phyloP scores from a whole-genome alignment of 2,888 invertebrate genomes.

The Drosophila atripex region DNA sequence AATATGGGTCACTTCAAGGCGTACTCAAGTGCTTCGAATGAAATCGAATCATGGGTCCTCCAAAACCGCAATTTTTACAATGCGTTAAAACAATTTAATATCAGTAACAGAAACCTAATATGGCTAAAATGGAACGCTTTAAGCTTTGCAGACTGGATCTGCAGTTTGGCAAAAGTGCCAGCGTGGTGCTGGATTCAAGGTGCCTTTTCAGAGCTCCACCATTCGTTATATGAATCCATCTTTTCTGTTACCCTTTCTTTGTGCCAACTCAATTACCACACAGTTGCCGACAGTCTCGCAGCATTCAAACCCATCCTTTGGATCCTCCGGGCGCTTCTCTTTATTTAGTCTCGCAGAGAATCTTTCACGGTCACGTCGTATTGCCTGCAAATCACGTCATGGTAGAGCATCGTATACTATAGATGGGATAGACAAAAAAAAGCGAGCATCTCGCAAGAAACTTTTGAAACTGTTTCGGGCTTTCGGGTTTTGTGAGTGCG shows the following conservation, averaged over 20 bases:
- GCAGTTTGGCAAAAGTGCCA: not conserved
- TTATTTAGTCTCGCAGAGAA: constrained; percentile 27
- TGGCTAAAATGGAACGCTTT: no score
- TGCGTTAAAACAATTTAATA: not conserved
- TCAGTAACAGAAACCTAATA: not conserved
- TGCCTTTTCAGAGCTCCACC: not conserved
- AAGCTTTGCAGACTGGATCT: not conserved
- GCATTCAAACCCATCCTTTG: constrained; percentile 6
- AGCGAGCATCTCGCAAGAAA: constrained; percentile 47
- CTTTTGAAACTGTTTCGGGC: constrained; percentile 50
- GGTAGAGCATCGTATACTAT: constrained; percentile 21
- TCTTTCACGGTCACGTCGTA: constrained; percentile 70
- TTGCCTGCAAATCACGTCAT: constrained; percentile 68
- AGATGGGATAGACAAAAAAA: constrained; percentile 8
- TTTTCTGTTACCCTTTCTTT: not conserved
- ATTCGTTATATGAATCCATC: constrained; percentile 1
- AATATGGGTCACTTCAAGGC: constrained; percentile 17
- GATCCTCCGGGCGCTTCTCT: not conserved
- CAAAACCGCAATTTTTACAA: not conserved
- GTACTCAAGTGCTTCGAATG: not conserved
- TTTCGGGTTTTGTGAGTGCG: constrained; percentile 13
- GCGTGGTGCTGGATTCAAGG: not conserved
- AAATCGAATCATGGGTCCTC: not conserved
- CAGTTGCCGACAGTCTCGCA: constrained; percentile 22
- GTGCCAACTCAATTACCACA: constrained; percentile 6